These are phyloP conservation scores for Drosophila erecta DNA, from an alignment of 1,140 invertebrate species.

Conservation along the genomic window DNA sequence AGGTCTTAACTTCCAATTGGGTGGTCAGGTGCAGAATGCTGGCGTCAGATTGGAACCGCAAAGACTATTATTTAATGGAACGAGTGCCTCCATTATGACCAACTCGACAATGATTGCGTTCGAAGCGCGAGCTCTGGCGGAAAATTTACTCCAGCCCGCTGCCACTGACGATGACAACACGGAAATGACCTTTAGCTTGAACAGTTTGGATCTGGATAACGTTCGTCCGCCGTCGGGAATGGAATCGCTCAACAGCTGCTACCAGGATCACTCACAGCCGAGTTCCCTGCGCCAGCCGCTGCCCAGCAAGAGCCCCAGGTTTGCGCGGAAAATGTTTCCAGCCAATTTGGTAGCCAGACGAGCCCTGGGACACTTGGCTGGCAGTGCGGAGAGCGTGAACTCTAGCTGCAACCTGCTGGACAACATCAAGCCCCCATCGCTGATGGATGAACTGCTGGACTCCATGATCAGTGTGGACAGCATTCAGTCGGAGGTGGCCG, in stretches of 20 bases:
- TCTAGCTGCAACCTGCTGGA: constrained; percentile 88
- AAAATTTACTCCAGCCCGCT: constrained; percentile 85
- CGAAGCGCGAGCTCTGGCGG: constrained; percentile 90
- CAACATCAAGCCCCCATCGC: constrained; percentile 92
- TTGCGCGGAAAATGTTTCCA: constrained; percentile 88
- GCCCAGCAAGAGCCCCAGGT: constrained; percentile 71
- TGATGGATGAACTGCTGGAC: constrained; percentile 91
- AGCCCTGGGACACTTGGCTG: constrained; percentile 86
- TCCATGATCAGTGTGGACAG: constrained; percentile 94
- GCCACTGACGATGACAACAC: constrained; percentile 44
- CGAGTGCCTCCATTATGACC: constrained; percentile 85
- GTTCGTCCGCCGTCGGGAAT: constrained; percentile 92
- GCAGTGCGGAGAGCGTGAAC: constrained; percentile 85
- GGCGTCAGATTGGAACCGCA: constrained; percentile 45
- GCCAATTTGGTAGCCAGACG: constrained; percentile 89
- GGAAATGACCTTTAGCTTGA: constrained; percentile 87
- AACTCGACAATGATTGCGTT: constrained; percentile 89
- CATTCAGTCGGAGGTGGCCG: constrained; percentile 91
- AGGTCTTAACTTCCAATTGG: constrained; percentile 75
- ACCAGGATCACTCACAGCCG: constrained; percentile 66
- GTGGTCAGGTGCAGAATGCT: constrained; percentile 75
- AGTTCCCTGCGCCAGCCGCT: constrained; percentile 76
- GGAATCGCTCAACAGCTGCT: constrained; percentile 84
- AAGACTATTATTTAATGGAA: constrained; percentile 62
- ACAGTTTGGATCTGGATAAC: constrained; percentile 89